Base-by-base conservation (phyloP, 1,140 invertebrate species). In the Grapholita molesta region DNA sequence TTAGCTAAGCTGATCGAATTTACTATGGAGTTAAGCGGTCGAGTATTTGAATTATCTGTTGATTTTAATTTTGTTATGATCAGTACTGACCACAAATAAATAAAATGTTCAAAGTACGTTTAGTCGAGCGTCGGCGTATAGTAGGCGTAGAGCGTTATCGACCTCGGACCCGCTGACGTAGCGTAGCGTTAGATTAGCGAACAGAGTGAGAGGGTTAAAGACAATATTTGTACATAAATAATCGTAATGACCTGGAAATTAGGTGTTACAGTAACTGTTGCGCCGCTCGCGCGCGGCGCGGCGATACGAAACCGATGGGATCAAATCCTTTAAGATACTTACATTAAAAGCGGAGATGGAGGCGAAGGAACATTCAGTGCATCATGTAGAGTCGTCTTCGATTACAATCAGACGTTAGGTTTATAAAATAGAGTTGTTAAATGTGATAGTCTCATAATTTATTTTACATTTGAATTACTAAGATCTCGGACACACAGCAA, bases 321-420 rank as follows among this genome's bases (percentile, higher is more conserved):
- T 92, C 92, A 92, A 92, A 92, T 92, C 91, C 92, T 92, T 92
- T 91, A 89, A 90, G 86, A 91, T 91, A 85, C 85, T 91, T 90
- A 92, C 90, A 90, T 90, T 92, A 88, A 88, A 84, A 82, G 72
- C 71, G 71, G 76, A 79, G 70, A 85, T 82, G 86, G 80, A 88
- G 75, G 74, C 69, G 81, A 80, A 83, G 75, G 79, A 84, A 83
- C 80, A 84, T 88, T 84, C 84, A 88, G 68, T 84, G 84, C 82
- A 86, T 86, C 80, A 83, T 82, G 83, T 80, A 80, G 82, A 23
- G 82, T 85, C 80, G 76, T 86, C 79, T 85, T 82, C 79, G 76
- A 89, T 85, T 82, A 86, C 82, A 84, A 85, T 85, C 89, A 88
- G 85, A 88, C 86, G 86, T 90, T 90, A 90, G 86, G 78, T 85